phyloP scores from a whole-genome alignment of 2,888 invertebrate species.

The Molorchus minor region DNA sequence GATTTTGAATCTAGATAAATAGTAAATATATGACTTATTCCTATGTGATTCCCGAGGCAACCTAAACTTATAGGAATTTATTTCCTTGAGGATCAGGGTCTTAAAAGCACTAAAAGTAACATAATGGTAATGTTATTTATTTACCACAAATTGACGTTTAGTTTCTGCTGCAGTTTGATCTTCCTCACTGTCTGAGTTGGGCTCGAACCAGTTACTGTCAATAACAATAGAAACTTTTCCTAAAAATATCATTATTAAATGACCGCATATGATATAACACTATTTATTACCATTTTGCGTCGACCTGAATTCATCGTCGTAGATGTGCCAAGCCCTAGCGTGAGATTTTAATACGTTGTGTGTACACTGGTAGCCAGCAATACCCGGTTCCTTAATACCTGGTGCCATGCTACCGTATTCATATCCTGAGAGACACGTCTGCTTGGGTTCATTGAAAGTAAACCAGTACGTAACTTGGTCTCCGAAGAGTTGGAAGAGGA shows the following conservation, averaged over 20 bases:
- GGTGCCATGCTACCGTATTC: slow-evolving; percentile 61
- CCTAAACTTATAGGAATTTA: too few species aligned
- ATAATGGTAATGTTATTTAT: slow-evolving; percentile 34
- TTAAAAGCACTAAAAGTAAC: not conserved
- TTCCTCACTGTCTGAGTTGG: slow-evolving; percentile 65
- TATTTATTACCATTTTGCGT: too few species aligned
- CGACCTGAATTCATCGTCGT: too few species aligned
- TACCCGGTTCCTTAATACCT: slow-evolving; percentile 63
- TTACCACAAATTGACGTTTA: slow-evolving; percentile 66
- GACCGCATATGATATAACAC: too few species aligned
- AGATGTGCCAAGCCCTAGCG: slow-evolving; percentile 68
- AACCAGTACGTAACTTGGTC: slow-evolving; percentile 64
- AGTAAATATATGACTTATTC: too few species aligned
- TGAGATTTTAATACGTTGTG: slow-evolving; percentile 73
- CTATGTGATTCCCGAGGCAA: too few species aligned
- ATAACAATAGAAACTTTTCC: too few species aligned
- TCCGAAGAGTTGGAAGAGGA: slow-evolving; percentile 63
- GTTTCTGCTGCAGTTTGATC: slow-evolving; percentile 70
- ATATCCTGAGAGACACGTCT: slow-evolving; percentile 63
- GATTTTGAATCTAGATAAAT: too few species aligned
- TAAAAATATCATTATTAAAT: too few species aligned
- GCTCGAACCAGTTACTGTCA: slow-evolving; percentile 71
- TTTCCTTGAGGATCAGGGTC: not conserved
- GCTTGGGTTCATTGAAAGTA: slow-evolving; percentile 66
- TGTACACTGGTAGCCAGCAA: slow-evolving; percentile 69